These are phyloP conservation scores for Sphenodon punctatus DNA, from an alignment of 2,797 vertebrate species.

Conservation along the genomic window DNA sequence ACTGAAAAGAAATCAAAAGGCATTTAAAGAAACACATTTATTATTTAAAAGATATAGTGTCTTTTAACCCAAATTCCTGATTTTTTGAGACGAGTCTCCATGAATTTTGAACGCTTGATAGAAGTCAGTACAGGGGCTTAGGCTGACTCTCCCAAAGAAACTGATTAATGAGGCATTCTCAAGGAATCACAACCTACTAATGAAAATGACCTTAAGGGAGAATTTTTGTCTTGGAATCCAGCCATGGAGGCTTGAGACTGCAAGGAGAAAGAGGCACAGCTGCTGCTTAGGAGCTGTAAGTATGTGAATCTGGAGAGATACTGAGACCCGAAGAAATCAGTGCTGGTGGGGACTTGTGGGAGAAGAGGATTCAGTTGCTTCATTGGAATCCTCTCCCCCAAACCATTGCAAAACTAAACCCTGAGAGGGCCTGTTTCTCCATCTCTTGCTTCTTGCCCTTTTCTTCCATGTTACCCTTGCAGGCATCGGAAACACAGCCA, in stretches of 20 bases:
- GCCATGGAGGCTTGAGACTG: constrained; percentile 16
- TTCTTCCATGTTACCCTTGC: background rate
- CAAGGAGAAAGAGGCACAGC: background rate
- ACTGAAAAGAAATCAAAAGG: no score
- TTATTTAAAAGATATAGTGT: no score
- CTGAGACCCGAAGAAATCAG: background rate
- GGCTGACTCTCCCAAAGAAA: background rate
- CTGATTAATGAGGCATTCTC: constrained; percentile 38
- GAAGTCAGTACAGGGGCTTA: background rate
- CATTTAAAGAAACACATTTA: no score
- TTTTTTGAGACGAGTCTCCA: no score
- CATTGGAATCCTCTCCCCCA: background rate
- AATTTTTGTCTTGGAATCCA: constrained; percentile 19
- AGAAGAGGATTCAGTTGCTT: constrained; percentile 4
- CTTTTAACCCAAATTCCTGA: no score
- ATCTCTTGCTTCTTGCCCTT: constrained; percentile 5
- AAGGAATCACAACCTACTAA: constrained; percentile 30
- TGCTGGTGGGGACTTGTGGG: background rate
- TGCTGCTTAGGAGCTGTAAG: constrained; percentile 24
- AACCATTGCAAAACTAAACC: constrained; percentile 7
- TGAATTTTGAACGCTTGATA: no score
- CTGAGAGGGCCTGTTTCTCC: constrained; percentile 27
- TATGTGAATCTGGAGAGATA: constrained; percentile 36
- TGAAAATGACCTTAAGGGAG: constrained; percentile 49
- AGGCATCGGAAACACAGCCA: background rate